phyloP scores from a whole-genome alignment of 2,888 invertebrate genomes.

The Caenorhabditis uteleia region DNA sequence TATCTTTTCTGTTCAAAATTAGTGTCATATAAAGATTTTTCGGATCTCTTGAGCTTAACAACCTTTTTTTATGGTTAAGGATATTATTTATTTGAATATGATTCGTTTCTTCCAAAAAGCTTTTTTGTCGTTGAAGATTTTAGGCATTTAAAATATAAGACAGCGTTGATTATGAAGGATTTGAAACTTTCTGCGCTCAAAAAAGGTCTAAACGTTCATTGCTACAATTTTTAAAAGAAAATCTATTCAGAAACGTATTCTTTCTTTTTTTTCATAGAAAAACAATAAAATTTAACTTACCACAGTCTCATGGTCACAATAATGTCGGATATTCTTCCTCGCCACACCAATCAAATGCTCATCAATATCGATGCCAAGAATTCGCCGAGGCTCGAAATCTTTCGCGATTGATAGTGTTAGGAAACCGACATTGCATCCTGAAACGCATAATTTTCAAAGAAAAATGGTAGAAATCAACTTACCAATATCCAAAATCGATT shows the following conservation, averaged over 20 bases:
- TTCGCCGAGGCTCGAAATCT: conserved; percentile 83
- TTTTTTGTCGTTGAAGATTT: no score
- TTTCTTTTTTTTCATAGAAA: neutral
- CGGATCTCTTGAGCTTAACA: no score
- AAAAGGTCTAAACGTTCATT: no score
- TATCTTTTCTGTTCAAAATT: no score
- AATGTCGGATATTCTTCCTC: conserved; percentile 79
- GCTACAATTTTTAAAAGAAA: conserved; percentile 1
- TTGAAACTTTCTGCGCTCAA: no score
- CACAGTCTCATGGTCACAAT: conserved; percentile 69
- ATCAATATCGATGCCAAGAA: conserved; percentile 91
- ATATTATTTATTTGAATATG: no score
- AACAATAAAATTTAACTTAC: conserved; percentile 39
- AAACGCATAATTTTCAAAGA: neutral
- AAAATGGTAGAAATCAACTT: conserved; percentile 1
- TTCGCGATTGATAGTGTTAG: conserved; percentile 88
- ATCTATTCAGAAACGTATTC: neutral
- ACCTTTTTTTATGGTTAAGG: no score
- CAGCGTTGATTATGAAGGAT: no score
- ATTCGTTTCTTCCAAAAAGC: no score
- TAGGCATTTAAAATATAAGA: no score
- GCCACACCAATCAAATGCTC: conserved; percentile 80
- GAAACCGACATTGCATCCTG: conserved; percentile 91
- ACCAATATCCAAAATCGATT: conserved; percentile 90
- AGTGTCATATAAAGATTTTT: no score